Evolutionary conservation across 2,888 invertebrate genomes (phyloP).

Genomic region (Agriopis aurantiaria): DNA sequence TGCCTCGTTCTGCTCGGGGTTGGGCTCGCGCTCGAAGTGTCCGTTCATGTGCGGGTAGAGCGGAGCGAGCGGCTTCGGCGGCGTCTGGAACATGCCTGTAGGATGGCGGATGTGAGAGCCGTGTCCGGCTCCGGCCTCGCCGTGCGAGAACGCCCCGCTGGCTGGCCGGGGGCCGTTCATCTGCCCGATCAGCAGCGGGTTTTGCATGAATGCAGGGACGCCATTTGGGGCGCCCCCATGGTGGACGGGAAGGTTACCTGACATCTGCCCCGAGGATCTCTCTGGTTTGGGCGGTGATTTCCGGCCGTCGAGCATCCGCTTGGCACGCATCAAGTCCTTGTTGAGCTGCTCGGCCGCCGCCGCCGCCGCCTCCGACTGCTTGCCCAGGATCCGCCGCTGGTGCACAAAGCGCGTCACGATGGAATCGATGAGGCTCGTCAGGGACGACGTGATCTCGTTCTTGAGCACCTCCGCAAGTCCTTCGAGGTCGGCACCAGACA

Average conservation of each 20-base stretch:
- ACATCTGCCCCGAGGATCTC: constrained; percentile 83
- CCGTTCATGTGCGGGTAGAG: constrained; percentile 89
- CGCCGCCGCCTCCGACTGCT: constrained; percentile 92
- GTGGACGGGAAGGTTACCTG: constrained; percentile 86
- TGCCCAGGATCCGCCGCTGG: constrained; percentile 91
- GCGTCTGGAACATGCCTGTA: constrained; percentile 93
- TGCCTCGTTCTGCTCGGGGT: constrained; percentile 97
- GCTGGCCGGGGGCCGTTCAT: constrained; percentile 88
- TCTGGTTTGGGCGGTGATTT: constrained; percentile 94
- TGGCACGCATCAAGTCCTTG: constrained; percentile 93
- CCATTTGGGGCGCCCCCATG: constrained; percentile 78
- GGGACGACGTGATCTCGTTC: constrained; percentile 94
- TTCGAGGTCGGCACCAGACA: constrained; percentile 93
- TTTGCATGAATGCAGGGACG: constrained; percentile 78
- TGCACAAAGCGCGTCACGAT: constrained; percentile 94
- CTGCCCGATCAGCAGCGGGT: constrained; percentile 81
- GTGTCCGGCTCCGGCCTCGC: constrained; percentile 85
- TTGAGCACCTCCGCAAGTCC: constrained; percentile 96
- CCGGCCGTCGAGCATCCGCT: constrained; percentile 93
- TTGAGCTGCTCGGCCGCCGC: constrained; percentile 94
- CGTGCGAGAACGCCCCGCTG: constrained; percentile 89
- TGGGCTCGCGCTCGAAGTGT: constrained; percentile 88
- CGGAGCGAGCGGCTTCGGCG: constrained; percentile 91
- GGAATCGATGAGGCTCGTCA: constrained; percentile 94
- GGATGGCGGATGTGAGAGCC: constrained; percentile 86